Percentiles rank a stretch among this genome's conserved stretches.
Conservation (phyloP, 1,140 invertebrate genomes). For the Pachyrhynchus sulphureomaculatus region DNA sequence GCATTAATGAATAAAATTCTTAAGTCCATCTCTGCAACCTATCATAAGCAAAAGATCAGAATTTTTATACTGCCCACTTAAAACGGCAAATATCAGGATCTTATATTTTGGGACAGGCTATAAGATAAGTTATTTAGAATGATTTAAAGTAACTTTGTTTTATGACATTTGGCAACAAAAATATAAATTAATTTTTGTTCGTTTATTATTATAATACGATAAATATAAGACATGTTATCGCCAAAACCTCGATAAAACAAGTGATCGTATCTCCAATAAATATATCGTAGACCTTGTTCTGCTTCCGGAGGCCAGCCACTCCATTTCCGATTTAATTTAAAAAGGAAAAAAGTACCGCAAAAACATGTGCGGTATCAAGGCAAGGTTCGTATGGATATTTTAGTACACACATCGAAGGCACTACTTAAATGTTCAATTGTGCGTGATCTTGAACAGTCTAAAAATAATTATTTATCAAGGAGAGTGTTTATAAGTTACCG, state of each 20-base stretch:
- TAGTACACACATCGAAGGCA: constrained; percentile 22
- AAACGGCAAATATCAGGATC: too few relatives aligned
- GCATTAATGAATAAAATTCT: too few relatives aligned
- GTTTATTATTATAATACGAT: too few relatives aligned
- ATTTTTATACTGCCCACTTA: too few relatives aligned
- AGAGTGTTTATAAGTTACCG: not conserved
- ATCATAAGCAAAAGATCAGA: too few relatives aligned
- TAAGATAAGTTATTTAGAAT: too few relatives aligned
- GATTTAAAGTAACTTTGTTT: too few relatives aligned
- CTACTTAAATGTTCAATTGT: constrained; percentile 26
- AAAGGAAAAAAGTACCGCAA: constrained; percentile 30
- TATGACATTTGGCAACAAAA: too few relatives aligned
- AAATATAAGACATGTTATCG: not conserved
- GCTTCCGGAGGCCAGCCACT: constrained; percentile 42
- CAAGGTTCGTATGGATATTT: constrained; percentile 31
- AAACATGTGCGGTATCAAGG: constrained; percentile 32
- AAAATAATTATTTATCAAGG: constrained; percentile 23
- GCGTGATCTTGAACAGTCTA: constrained; percentile 21
- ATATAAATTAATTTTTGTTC: too few relatives aligned
- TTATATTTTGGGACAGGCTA: too few relatives aligned
- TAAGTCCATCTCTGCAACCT: too few relatives aligned
- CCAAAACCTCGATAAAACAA: not conserved
- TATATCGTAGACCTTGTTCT: constrained; percentile 37
- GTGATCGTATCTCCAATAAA: constrained; percentile 17
- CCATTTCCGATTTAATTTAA: constrained; percentile 42